Percentiles rank a stretch among this genome's conserved stretches.
Conservation (phyloP, 2,888 invertebrate species). For the Sthenelais limicola region DNA sequence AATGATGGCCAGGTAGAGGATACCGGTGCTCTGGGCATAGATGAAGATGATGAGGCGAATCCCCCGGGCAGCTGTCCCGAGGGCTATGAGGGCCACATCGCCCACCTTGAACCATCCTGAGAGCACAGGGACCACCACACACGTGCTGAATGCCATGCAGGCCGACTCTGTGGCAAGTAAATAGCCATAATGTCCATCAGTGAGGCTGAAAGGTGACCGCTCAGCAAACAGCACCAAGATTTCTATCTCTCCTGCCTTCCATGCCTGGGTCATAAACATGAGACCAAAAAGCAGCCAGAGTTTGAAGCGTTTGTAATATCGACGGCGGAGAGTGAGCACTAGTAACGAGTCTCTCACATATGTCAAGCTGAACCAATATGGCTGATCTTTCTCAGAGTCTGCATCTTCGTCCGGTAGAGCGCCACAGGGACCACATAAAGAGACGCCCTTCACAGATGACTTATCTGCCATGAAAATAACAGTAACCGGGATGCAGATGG, state of each 20-base stretch:
- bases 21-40: constrained; percentile 61
- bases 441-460: neutral
- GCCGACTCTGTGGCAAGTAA: constrained; percentile 76
- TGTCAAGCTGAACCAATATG: constrained; percentile 27
- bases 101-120: constrained; percentile 53
- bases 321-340: neutral
- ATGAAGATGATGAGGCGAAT: constrained; percentile 68
- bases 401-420: neutral
- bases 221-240: constrained; percentile 21
- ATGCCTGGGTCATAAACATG: constrained; percentile 33
- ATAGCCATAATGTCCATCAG: constrained; percentile 75
- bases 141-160: constrained; percentile 73
- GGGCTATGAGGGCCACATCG: constrained; percentile 69
- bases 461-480: constrained; percentile 23
- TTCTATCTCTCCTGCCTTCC: constrained; percentile 30
- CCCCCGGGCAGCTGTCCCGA: constrained; percentile 70
- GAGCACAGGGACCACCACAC: constrained; percentile 66
- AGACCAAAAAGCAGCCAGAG: constrained; percentile 26
- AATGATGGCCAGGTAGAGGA: constrained; percentile 64
- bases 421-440: neutral
- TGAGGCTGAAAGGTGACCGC: constrained; percentile 12
- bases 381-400: neutral
- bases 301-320: constrained; percentile 19
- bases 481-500: neutral
- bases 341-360: constrained; percentile 16